Evolutionary conservation across 2,113 vertebrate species (phyloP).

Genomic region (Lepus timidus): DNA sequence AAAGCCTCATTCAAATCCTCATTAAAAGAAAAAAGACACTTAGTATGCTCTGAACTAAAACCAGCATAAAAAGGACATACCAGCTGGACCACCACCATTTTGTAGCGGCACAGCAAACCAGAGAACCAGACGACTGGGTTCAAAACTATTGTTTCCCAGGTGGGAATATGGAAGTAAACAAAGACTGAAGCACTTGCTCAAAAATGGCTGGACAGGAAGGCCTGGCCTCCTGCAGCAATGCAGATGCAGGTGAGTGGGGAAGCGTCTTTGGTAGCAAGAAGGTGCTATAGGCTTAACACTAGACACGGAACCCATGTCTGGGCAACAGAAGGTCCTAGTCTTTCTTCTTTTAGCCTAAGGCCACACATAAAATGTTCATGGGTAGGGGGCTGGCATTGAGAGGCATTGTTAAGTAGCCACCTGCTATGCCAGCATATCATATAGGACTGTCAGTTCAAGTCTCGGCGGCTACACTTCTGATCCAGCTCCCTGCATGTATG

Average conservation of each 20-base stretch:
- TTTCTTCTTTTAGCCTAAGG: not conserved
- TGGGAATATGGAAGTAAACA: not conserved
- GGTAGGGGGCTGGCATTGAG: no score
- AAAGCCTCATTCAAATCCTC: not conserved
- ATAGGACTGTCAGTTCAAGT: no score
- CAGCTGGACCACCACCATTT: not conserved
- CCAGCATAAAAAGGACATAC: not conserved
- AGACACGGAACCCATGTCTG: not conserved
- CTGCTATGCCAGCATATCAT: no score
- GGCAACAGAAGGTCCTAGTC: not conserved
- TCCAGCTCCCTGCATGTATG: no score
- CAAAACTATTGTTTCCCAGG: not conserved
- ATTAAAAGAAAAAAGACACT: constrained; percentile 43
- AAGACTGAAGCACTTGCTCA: not conserved
- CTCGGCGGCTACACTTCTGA: no score
- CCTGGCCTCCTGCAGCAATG: not conserved
- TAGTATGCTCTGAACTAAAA: not conserved
- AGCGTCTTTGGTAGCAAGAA: not conserved
- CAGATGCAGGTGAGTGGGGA: not conserved
- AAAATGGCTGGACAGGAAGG: not conserved
- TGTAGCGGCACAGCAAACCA: not conserved
- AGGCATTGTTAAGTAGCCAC: no score
- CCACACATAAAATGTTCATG: not conserved
- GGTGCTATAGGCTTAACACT: not conserved
- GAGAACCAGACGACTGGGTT: not conserved